Evolutionary conservation across 30 jellyfish, hydroid and myxozoan genomes (phyloP), one percentile per base, ranked within the genome.

Genomic region (Hydractinia echinata): DNA sequence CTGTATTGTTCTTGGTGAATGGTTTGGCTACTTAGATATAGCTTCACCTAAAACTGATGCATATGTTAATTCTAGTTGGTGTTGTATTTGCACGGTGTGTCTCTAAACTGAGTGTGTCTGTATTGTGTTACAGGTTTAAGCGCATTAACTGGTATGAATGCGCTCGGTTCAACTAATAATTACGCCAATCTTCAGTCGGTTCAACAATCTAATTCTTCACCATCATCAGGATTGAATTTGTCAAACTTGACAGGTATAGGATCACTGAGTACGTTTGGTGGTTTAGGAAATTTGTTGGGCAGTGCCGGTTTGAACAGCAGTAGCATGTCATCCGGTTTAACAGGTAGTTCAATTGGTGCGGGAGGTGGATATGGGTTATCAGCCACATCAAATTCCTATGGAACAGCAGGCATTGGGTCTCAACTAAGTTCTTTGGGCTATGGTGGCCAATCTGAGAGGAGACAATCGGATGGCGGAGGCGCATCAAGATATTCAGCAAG

Each of bases 281-380:
- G 94, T 79, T 76, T 89, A 77, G 50, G 87, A 84, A 69, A 79
- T 72, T 72, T 85, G 87, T 64, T 85, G 79, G 86, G 95, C 51
- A 62, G 82, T 51, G 79, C 55, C 51, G 85, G 85, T 4, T 77
- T 77, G 77, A 44, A 79, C 15, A 76, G 79, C 53, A 64, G 39
- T 13, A 50, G 51, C 67, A 49, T 53, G n/a, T 74, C 83, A 44
- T 56, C 44, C 51, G 85, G 82, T 10, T 54, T 48, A 49, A 54
- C 53, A 16, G 84, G 79, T 50, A 18, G 72, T 9, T 80, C 87
- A 18, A 53, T 51, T 80, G 87, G 84, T 54, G 20, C 53, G 53
- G 78, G 89, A 18, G 84, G 95, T 10, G 95, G 89, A 54, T 55
- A 54, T 54, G 82, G 95, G 61, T 51, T 64, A 13, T 64, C 74